Conservation (phyloP, 2,113 vertebrate species). For the Mystacornis crossleyi region DNA sequence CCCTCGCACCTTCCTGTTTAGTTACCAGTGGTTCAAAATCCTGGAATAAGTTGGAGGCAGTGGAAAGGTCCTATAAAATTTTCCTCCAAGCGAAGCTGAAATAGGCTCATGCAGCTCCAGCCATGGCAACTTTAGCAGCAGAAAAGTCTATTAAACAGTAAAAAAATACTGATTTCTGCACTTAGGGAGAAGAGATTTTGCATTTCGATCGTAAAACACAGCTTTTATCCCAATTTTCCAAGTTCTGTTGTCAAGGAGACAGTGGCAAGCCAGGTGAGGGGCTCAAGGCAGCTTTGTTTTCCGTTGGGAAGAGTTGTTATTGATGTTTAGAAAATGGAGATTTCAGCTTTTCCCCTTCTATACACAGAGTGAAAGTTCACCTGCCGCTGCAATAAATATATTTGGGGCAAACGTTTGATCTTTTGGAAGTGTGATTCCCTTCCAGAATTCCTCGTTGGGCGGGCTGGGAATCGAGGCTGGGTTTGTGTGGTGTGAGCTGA, state of each 20-base stretch:
- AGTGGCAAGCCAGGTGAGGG: not conserved
- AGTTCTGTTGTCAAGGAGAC: not conserved
- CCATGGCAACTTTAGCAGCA: not conserved
- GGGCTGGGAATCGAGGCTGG: not conserved
- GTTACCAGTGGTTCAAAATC: not conserved
- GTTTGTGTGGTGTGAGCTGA: not conserved
- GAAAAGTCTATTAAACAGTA: not conserved
- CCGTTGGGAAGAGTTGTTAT: not conserved
- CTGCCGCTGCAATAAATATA: not conserved
- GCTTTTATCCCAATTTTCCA: not conserved
- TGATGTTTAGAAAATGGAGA: not conserved
- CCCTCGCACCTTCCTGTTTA: not conserved
- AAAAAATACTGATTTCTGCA: not conserved
- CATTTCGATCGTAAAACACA: not conserved
- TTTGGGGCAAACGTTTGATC: not conserved
- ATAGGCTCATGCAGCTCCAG: not conserved
- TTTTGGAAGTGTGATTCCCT: not conserved
- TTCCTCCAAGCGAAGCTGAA: not conserved
- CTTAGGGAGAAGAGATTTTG: not conserved
- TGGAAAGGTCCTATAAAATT: not conserved
- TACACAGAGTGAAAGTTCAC: not conserved
- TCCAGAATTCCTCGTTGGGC: not conserved
- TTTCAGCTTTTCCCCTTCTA: not conserved
- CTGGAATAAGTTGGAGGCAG: not conserved
- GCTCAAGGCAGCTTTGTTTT: not conserved